Percentiles rank a stretch among this genome's conserved stretches.
phyloP scores from a whole-genome alignment of 2,888 invertebrate genomes.

The Ametastegia equiseti region DNA sequence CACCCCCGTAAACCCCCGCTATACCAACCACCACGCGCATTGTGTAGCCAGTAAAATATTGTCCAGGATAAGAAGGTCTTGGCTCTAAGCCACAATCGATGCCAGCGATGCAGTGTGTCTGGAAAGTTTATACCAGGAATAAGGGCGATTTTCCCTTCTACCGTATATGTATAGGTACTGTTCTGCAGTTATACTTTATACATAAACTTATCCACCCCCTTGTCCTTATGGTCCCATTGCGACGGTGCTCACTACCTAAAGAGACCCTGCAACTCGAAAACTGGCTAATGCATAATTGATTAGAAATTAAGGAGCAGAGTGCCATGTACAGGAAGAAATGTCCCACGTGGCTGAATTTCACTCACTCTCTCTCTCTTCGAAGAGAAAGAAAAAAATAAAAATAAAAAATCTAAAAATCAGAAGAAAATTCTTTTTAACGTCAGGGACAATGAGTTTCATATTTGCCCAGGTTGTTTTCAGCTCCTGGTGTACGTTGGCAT shows the following conservation, averaged over 20 bases:
- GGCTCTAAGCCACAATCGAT: conserved; percentile 69
- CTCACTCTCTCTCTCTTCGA: too few relatives aligned
- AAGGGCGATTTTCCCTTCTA: background rate
- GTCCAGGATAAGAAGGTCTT: conserved; percentile 65
- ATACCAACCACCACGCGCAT: background rate
- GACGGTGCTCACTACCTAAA: too few relatives aligned
- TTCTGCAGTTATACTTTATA: background rate
- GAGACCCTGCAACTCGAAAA: too few relatives aligned
- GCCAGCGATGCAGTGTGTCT: conserved; percentile 65
- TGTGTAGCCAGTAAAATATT: conserved; percentile 22
- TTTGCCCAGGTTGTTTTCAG: background rate
- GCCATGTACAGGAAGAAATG: too few relatives aligned
- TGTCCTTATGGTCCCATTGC: too few relatives aligned
- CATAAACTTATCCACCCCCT: background rate
- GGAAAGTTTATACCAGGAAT: conserved; percentile 65
- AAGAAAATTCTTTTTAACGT: too few relatives aligned
- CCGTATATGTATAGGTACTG: background rate
- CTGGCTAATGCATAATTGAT: background rate
- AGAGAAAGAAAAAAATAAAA: too few relatives aligned
- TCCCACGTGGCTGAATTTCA: too few relatives aligned
- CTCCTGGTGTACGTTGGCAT: too few relatives aligned
- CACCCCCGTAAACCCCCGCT: too few relatives aligned
- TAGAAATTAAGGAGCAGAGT: too few relatives aligned
- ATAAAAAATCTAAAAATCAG: too few relatives aligned
- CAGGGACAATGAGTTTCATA: background rate